These are phyloP conservation scores for Pogonocichla stellata DNA, from an alignment of 2,113 vertebrate genomes.

Conservation along the genomic window DNA sequence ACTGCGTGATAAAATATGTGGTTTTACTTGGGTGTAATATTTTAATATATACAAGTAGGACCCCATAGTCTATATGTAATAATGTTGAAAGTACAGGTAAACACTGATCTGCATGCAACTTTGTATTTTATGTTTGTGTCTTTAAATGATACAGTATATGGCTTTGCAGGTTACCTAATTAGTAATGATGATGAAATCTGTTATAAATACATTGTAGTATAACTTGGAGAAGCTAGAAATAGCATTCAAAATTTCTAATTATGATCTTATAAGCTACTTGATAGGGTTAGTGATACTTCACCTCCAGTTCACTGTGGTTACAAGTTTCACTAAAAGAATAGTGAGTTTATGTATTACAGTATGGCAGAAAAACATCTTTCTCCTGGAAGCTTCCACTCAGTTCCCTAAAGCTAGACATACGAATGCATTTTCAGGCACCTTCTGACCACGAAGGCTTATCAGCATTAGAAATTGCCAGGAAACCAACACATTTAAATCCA, in stretches of 20 bases:
- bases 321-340: neutral
- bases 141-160: constrained; percentile 32
- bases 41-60: neutral
- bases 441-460: neutral
- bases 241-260: constrained; percentile 40
- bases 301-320: neutral
- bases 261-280: constrained; percentile 14
- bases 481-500: neutral
- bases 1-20: neutral
- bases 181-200: constrained; percentile 44
- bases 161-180: constrained; percentile 23
- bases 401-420: neutral
- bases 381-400: neutral
- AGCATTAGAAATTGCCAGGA: neutral
- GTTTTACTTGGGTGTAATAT: neutral
- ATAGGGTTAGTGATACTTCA: constrained; percentile 15
- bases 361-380: neutral
- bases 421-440: neutral
- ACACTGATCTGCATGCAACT: neutral
- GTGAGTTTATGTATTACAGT: neutral
- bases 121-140: neutral
- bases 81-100: neutral
- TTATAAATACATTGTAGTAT: constrained; percentile 51
- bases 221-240: constrained; percentile 42
- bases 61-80: neutral